Base-by-base conservation (phyloP, 30 jellyfish, hydroid and myxozoan species). In the Chironex yamaguchii region DNA sequence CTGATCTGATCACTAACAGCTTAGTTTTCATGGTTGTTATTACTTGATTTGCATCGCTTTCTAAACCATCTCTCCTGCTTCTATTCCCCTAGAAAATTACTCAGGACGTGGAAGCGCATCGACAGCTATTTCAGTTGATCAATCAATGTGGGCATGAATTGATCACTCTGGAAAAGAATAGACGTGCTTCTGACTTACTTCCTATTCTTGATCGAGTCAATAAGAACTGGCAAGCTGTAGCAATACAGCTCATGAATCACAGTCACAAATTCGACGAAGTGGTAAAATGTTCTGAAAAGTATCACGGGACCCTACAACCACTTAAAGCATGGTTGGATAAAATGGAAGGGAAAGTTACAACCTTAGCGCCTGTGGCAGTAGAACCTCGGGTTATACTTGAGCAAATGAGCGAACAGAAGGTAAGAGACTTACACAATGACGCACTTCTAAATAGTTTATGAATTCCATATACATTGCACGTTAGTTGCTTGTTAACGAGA, bases 91-190 rank as follows among this genome's bases (percentile, higher is more conserved):
- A 93, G 98, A 88, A 80, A 83, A 84, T 93, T 71, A 79, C 96
- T 0, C 93, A 93, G 72, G 98, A 88, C 34, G 98, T 93, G 25
- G 98, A 93, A 52, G 51, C 87, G 12, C 97, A 88, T 62, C 97
- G 98, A 2, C 96, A 81, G 26, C 87, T 91, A 9, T 93, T 93
- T 87, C 98, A 93, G 69, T 72, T 87, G 88, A 88, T 93, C 64
- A 93, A 93, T 74, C 98, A 93, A 71, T 93, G 98, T 89, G 98
- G 98, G 21, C 98, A 93, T 32, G 98, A 93, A 66, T 82, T 93
- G 28, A 89, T 93, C 34, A 89, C 95, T 30, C 92, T 93, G 3
- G 96, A 93, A 23, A 83, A 78, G 31, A 88, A 82, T 65, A 92
- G 97, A n/a, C 88, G 75, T 13, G 78, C 97, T 30, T 93, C 98